phyloP scores from a whole-genome alignment of 2,797 vertebrate genomes.

The Phrynocephalus vlangalii region DNA sequence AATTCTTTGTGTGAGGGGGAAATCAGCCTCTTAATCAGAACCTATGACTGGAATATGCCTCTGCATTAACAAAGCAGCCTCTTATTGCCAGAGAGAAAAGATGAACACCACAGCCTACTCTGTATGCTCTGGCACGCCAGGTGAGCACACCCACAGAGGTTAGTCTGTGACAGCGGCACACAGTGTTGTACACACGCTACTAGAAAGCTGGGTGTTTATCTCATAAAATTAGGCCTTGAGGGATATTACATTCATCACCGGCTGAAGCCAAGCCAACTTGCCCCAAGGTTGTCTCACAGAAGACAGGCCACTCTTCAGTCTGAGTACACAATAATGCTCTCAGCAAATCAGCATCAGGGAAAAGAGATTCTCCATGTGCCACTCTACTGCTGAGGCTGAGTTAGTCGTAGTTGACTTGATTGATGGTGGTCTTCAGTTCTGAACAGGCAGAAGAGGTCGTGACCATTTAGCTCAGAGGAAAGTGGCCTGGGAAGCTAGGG shows the following conservation, averaged over 20 bases:
- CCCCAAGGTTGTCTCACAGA: neutral
- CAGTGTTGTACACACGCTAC: neutral
- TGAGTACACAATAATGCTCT: conserved; percentile 2
- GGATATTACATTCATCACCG: neutral
- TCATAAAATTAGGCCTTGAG: neutral
- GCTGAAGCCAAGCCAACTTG: neutral
- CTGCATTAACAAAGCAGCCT: neutral
- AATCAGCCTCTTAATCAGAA: neutral
- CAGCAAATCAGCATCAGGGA: neutral
- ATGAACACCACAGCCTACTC: neutral
- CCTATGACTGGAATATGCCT: neutral
- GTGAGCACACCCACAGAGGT: neutral
- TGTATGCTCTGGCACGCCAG: neutral
- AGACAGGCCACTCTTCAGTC: neutral
- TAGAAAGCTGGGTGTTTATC: neutral
- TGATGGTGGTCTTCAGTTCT: too few relatives aligned
- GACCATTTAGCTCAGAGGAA: neutral
- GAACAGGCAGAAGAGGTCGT: neutral
- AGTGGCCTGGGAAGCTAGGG: too few relatives aligned
- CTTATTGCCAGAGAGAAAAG: neutral
- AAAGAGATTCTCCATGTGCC: neutral
- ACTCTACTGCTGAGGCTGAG: neutral
- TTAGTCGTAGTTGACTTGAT: too few relatives aligned
- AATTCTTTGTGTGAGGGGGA: too few relatives aligned
- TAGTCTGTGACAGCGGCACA: neutral